Base-by-base conservation (phyloP, 2,113 vertebrate species). In the Serilophus lunatus region DNA sequence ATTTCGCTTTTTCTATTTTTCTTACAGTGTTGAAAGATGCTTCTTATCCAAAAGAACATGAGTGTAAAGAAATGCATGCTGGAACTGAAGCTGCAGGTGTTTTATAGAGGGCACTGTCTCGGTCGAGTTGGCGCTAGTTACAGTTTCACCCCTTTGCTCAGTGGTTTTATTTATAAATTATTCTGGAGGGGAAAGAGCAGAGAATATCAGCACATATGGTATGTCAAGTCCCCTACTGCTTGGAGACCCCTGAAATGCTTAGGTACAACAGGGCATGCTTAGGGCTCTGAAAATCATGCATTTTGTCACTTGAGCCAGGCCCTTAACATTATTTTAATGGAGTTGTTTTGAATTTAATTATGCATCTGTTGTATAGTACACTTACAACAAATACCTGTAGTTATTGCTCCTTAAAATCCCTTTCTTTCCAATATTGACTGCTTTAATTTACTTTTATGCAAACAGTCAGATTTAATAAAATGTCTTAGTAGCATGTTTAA, bases 401-500 rank as follows among this genome's bases (percentile, higher is more conserved):
- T 74, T 79, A 92, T 81, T 85, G 71, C 78, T 53, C 26, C 83
- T 95, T 95, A 94, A 96, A 96, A 96, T 94, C 82, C 72, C 31
- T 96, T 97, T 95, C 92, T 96, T 83, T 96, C 93, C 80, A 78
- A 78, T 97, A 97, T 97, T 36, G 92, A 97, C 97, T 94, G 56
- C 59, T 85, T 87, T 97, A 96, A 98, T 97, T 97, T 97, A 97
- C 95, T 93, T 97, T 95, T 93, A 96, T 93, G 96, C 96, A 97
- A 96, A 97, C 86, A 89, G 74, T 98, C 97, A 90, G 94, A 93
- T 95, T 97, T 97, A 96, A 97, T 97, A 95, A 97, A 96, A 96
- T 97, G 91, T 97, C 97, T 98, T 90, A 95, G 76, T 84, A 86
- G 82, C 94, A 95, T 89, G 85, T 92, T 93, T 92, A 95, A 96